A percentile compares a stretch with the other conserved stretches of the same genome.
phyloP scores from a whole-genome alignment of 2,797 vertebrate species.

The Coregonus ussuriensis region DNA sequence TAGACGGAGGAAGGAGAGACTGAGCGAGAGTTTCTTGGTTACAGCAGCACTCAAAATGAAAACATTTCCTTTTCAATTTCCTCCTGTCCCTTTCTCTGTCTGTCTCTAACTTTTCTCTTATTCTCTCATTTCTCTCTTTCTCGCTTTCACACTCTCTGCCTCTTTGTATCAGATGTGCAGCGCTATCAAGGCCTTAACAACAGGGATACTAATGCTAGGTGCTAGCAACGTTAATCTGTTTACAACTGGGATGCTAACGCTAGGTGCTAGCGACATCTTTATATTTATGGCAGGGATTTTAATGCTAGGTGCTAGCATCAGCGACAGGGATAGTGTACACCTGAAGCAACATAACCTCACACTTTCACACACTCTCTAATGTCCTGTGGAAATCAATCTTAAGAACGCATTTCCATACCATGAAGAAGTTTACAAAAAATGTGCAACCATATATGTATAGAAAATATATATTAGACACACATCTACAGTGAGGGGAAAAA shows the following conservation, averaged over 20 bases:
- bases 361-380: neutral
- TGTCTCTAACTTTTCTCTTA: conserved; percentile 4
- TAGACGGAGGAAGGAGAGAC: neutral
- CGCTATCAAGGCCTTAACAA: neutral
- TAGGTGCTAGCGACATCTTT: neutral
- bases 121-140: neutral
- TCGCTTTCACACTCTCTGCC: neutral
- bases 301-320: neutral
- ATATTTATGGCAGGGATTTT: no score
- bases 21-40: neutral
- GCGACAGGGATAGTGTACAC: neutral
- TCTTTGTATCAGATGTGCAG: neutral
- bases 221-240: neutral
- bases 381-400: neutral
- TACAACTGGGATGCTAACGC: neutral
- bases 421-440: neutral
- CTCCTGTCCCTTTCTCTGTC: neutral
- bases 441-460: no score
- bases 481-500: neutral
- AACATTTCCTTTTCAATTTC: neutral
- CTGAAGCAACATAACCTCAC: neutral
- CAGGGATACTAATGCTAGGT: neutral
- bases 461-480: neutral
- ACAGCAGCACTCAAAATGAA: conserved; percentile 6
- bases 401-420: neutral